phyloP scores from a whole-genome alignment of 1,140 invertebrate genomes.

The Anastrepha obliqua region DNA sequence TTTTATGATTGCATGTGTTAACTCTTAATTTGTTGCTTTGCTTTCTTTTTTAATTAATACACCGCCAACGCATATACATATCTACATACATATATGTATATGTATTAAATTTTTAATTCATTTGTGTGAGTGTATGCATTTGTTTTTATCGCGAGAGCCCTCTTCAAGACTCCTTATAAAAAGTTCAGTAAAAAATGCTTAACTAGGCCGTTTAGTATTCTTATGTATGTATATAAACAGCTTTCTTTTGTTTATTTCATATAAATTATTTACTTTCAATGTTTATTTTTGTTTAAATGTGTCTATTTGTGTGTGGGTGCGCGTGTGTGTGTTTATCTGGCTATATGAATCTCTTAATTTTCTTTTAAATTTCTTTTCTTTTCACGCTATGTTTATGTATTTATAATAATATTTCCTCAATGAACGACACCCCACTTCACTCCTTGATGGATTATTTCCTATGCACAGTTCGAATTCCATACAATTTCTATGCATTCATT shows the following conservation, averaged over 20 bases:
- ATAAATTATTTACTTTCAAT: constrained; percentile 37
- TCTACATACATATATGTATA: neutral
- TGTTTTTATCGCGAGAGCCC: constrained; percentile 15
- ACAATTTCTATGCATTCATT: constrained; percentile 2
- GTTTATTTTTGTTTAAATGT: constrained; percentile 40
- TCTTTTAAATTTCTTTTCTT: constrained; percentile 55
- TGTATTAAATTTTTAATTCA: constrained; percentile 34
- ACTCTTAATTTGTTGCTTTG: constrained; percentile 51
- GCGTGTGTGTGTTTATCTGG: neutral
- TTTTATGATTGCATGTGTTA: constrained; percentile 44
- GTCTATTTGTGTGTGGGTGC: constrained; percentile 14
- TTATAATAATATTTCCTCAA: constrained; percentile 59
- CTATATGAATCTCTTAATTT: neutral
- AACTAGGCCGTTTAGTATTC: constrained; percentile 68
- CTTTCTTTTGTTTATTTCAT: constrained; percentile 44
- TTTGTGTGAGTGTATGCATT: constrained; percentile 28
- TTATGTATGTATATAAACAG: constrained; percentile 64
- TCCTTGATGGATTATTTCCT: constrained; percentile 9
- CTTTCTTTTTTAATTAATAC: neutral
- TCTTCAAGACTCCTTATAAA: constrained; percentile 56
- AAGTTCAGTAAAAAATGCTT: constrained; percentile 74
- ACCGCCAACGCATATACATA: constrained; percentile 7
- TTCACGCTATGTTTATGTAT: constrained; percentile 25
- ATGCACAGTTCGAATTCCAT: neutral
- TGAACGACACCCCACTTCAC: constrained; percentile 23